Percentiles rank a stretch among this genome's conserved stretches.
phyloP scores from a whole-genome alignment of 1,140 invertebrate species.

The Panagrolaimus sp. region DNA sequence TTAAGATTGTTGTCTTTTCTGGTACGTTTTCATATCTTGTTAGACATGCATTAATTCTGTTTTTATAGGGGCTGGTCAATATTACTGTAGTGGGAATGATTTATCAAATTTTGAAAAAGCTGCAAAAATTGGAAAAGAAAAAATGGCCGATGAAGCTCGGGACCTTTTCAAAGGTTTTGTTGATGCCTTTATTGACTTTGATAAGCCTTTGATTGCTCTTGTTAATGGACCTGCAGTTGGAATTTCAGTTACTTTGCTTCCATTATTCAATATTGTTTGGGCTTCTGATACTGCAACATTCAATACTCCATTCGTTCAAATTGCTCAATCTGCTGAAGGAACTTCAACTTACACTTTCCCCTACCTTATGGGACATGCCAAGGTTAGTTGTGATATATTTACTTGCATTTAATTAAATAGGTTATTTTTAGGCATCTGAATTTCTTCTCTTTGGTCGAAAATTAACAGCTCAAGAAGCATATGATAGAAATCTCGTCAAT shows the following conservation, averaged over 20 bases:
- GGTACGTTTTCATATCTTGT: no score
- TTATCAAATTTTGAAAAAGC: conserved; percentile 64
- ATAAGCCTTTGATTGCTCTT: conserved; percentile 78
- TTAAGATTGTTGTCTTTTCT: conserved; percentile 36
- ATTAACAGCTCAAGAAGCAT: conserved; percentile 72
- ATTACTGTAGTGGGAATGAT: conserved; percentile 82
- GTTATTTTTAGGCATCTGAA: conserved; percentile 62
- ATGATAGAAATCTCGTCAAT: conserved; percentile 70
- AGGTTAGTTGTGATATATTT: conserved; percentile 64
- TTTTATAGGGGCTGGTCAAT: conserved; percentile 66
- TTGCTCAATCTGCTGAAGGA: conserved; percentile 77
- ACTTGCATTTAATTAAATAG: no score
- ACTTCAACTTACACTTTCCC: conserved; percentile 78
- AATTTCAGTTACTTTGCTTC: conserved; percentile 74
- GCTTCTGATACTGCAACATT: conserved; percentile 76
- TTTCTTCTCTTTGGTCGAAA: conserved; percentile 75
- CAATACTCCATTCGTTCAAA: conserved; percentile 74
- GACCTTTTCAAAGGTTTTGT: conserved; percentile 67
- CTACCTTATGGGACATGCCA: conserved; percentile 68
- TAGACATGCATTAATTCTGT: no score
- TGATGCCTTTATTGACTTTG: conserved; percentile 74
- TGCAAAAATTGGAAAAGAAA: conserved; percentile 54
- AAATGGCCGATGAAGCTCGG: conserved; percentile 61
- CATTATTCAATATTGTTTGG: conserved; percentile 81
- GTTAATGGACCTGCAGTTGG: conserved; percentile 92